Percentiles rank a stretch among this genome's conserved stretches.
Evolutionary conservation across 2,113 vertebrate genomes (phyloP).

Genomic region (Solea senegalensis): DNA sequence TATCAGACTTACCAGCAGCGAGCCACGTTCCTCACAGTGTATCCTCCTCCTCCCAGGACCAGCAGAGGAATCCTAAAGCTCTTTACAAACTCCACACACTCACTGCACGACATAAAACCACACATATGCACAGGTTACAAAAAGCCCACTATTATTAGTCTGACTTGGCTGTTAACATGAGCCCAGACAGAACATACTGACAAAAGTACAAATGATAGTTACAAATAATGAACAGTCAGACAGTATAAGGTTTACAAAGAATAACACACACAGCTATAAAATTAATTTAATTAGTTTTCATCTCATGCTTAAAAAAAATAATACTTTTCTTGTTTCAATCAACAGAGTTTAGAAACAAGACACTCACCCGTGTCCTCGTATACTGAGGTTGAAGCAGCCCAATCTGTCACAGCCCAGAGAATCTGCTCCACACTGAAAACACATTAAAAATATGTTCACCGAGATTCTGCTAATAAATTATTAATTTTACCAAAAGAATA

Average conservation of each 20-base stretch:
- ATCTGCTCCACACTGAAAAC: constrained; percentile 93
- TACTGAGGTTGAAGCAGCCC: constrained; percentile 98
- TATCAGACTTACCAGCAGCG: constrained; percentile 89
- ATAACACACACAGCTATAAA: neutral
- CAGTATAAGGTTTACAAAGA: neutral
- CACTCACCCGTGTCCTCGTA: constrained; percentile 96
- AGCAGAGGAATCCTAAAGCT: constrained; percentile 96
- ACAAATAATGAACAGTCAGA: neutral
- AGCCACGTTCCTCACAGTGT: constrained; percentile 96
- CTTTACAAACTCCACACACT: constrained; percentile 98
- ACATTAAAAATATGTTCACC: neutral
- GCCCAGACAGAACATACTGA: neutral
- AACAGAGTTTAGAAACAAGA: neutral
- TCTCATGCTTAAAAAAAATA: neutral
- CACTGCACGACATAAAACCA: constrained; percentile 76
- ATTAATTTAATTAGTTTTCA: neutral
- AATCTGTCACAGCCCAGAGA: constrained; percentile 95
- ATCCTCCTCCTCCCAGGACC: constrained; percentile 96
- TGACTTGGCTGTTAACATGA: neutral
- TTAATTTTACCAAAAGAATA: too few species aligned
- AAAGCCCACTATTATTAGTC: neutral
- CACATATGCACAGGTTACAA: neutral
- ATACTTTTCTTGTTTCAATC: neutral
- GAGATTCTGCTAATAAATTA: too few species aligned
- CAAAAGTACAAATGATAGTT: neutral